These are phyloP conservation scores for Amphipyra tragopoginis DNA, from an alignment of 2,888 invertebrate species.

Conservation along the genomic window DNA sequence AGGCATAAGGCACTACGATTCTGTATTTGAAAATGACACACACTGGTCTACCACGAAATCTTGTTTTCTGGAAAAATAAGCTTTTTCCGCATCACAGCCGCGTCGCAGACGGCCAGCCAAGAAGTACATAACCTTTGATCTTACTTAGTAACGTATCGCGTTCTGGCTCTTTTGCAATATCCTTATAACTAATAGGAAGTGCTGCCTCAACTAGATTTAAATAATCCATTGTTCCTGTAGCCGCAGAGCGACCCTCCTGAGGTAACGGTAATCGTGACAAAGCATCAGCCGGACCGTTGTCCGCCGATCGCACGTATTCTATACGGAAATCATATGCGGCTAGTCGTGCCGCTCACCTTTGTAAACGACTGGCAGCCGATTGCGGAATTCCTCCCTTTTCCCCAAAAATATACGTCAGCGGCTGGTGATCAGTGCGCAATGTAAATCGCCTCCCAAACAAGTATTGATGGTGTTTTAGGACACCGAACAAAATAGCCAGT, in stretches of 20 bases:
- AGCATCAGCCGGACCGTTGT: not conserved
- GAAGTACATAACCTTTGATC: constrained; percentile 3
- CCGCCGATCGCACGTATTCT: constrained; percentile 1
- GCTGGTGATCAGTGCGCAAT: not conserved
- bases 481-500: not conserved
- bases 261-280: too few species aligned
- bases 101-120: constrained; percentile 7
- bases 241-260: too few species aligned
- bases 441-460: not conserved
- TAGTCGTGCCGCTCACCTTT: not conserved
- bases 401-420: not conserved
- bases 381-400: not conserved
- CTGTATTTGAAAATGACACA: constrained; percentile 15
- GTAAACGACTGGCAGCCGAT: not conserved
- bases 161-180: constrained; percentile 10
- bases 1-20: constrained; percentile 1
- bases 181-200: not conserved
- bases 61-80: not conserved
- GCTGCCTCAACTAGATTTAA: constrained; percentile 5
- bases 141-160: constrained; percentile 6
- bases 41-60: not conserved
- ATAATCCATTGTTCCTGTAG: not conserved
- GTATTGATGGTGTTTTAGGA: not conserved
- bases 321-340: not conserved
- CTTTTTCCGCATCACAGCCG: constrained; percentile 7